Conservation (phyloP, 2,888 invertebrate genomes). For the Apocheima hispidaria region DNA sequence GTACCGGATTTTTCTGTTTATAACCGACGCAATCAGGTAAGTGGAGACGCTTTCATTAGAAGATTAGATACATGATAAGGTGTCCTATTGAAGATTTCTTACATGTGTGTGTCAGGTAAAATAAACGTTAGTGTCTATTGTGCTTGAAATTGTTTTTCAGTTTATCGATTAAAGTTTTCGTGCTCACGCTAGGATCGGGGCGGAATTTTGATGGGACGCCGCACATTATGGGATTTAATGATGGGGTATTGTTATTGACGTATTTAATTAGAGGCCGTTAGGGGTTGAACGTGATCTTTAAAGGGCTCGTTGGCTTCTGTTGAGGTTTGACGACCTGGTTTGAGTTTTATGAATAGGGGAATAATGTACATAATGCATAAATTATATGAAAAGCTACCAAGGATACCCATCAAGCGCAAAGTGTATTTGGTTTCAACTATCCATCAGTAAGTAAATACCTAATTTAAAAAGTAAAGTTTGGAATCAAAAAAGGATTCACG, state of each 20-base stretch:
- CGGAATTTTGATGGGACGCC: constrained; percentile 24
- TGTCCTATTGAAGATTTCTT: constrained; percentile 32
- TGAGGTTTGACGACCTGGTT: constrained; percentile 3
- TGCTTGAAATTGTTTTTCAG: constrained; percentile 54
- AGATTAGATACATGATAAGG: constrained; percentile 26
- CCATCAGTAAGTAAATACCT: too few relatives aligned
- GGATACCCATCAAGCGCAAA: neutral
- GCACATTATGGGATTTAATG: constrained; percentile 18
- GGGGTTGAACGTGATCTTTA: constrained; percentile 9
- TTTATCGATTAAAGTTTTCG: constrained; percentile 71
- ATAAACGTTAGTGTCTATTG: constrained; percentile 59
- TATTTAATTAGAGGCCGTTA: constrained; percentile 25
- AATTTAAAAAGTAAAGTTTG: too few relatives aligned
- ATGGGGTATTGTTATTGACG: constrained; percentile 27
- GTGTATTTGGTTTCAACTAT: neutral
- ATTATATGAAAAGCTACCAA: neutral
- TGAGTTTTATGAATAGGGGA: neutral
- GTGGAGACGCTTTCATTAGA: constrained; percentile 50
- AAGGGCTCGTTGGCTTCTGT: constrained; percentile 5
- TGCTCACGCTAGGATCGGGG: constrained; percentile 31
- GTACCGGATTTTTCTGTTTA: constrained; percentile 66
- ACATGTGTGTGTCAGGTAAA: constrained; percentile 46
- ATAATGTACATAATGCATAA: neutral
- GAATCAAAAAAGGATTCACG: too few relatives aligned
- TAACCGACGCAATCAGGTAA: constrained; percentile 63